Conservation (phyloP, 2,888 invertebrate species). For the Agrochola litura region DNA sequence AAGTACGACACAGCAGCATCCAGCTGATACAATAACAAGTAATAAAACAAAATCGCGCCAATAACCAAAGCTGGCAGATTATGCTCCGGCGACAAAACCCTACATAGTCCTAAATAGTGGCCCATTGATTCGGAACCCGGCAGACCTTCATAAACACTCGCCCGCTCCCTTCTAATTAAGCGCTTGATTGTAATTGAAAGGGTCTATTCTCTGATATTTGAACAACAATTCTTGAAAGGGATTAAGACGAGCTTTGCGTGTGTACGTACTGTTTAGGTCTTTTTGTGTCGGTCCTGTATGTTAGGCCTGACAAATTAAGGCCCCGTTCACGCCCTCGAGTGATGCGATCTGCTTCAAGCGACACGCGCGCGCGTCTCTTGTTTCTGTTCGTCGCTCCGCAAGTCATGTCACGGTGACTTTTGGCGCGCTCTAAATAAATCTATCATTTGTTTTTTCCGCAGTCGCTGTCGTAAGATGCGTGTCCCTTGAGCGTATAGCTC, state of each 20-base stretch:
- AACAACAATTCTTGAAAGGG: conserved; percentile 77
- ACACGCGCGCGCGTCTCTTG: neutral
- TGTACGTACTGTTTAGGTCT: conserved; percentile 56
- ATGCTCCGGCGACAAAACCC: conserved; percentile 65
- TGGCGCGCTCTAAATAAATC: neutral
- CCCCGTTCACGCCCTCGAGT: neutral
- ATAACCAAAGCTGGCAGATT: conserved; percentile 64
- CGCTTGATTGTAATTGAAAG: conserved; percentile 80
- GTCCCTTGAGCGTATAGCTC: neutral
- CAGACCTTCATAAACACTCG: conserved; percentile 75
- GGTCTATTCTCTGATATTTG: conserved; percentile 78
- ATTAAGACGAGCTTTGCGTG: conserved; percentile 61
- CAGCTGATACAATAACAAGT: conserved; percentile 30
- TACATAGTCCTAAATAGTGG: conserved; percentile 72
- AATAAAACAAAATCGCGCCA: conserved; percentile 47
- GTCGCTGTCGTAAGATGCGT: neutral
- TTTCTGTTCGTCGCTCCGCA: too few species aligned
- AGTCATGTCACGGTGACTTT: too few species aligned
- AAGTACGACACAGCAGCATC: conserved; percentile 7
- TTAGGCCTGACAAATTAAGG: conserved; percentile 19
- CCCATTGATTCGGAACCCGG: conserved; percentile 72
- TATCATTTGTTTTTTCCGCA: neutral
- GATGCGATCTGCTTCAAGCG: neutral
- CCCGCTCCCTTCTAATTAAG: conserved; percentile 79
- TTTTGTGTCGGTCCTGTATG: conserved; percentile 45